These are phyloP conservation scores for Oreochromis aureus DNA, from an alignment of 2,113 vertebrate species.

Conservation along the genomic window DNA sequence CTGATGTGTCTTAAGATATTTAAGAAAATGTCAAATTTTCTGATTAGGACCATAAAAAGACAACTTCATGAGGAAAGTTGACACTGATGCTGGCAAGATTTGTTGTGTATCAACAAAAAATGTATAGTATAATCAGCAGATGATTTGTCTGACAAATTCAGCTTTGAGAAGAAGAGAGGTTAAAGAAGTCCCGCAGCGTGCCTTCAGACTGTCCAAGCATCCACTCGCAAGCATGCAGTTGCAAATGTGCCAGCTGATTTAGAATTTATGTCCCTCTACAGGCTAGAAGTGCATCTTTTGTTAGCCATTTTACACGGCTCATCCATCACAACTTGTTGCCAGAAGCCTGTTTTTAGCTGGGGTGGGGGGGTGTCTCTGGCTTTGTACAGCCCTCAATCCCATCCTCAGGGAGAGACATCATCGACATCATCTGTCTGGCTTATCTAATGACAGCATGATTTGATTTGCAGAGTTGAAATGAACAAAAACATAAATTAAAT, in stretches of 20 bases:
- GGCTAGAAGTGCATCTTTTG: not conserved
- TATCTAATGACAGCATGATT: not conserved
- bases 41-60: not conserved
- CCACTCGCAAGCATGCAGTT: not conserved
- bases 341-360: conserved; percentile 17
- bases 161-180: not conserved
- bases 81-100: not conserved
- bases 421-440: not conserved
- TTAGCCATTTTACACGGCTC: conserved; percentile 14
- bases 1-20: not conserved
- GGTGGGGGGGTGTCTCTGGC: not conserved
- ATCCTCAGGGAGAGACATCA: not conserved
- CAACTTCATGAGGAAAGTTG: not conserved
- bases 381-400: not conserved
- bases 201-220: not conserved
- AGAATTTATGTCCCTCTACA: conserved; percentile 18
- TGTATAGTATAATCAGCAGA: not conserved
- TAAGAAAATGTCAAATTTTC: not conserved
- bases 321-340: conserved; percentile 46
- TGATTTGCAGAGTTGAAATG: not conserved
- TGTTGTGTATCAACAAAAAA: not conserved
- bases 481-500: not conserved
- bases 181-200: not conserved
- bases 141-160: not conserved
- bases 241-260: not conserved